These are phyloP conservation scores for Lochmaea crataegi DNA, from an alignment of 2,888 invertebrate genomes.

Conservation along the genomic window DNA sequence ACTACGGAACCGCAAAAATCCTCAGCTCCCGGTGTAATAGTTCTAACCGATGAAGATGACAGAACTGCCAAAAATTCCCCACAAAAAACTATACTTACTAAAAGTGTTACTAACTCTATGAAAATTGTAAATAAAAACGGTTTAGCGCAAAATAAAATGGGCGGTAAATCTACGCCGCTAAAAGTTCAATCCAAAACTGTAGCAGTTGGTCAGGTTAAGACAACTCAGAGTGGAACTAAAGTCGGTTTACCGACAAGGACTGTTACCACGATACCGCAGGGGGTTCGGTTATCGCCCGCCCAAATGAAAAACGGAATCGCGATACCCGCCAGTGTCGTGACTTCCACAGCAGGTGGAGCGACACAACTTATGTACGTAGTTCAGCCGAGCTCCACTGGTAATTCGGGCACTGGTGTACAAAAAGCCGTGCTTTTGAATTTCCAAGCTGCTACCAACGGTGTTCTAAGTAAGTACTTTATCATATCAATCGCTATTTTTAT, in stretches of 20 bases:
- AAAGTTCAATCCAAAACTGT: slow-evolving; percentile 35
- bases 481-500: too few species aligned
- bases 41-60: slow-evolving; percentile 84
- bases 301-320: slow-evolving; percentile 48
- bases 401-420: slow-evolving; percentile 42
- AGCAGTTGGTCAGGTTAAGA: slow-evolving; percentile 37
- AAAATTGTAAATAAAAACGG: slow-evolving; percentile 8
- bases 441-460: slow-evolving; percentile 52
- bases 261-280: slow-evolving; percentile 45
- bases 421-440: slow-evolving; percentile 57
- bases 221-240: slow-evolving; percentile 39
- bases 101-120: not conserved
- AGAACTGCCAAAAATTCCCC: slow-evolving; percentile 37
- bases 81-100: slow-evolving; percentile 18
- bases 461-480: slow-evolving; percentile 51
- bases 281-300: slow-evolving; percentile 45
- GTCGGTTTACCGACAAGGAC: slow-evolving; percentile 33
- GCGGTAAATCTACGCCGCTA: not conserved
- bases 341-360: slow-evolving; percentile 48
- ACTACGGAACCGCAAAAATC: slow-evolving; percentile 42
- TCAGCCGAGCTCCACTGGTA: slow-evolving; percentile 48
- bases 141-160: slow-evolving; percentile 7
- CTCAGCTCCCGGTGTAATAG: slow-evolving; percentile 69
- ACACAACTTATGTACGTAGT: slow-evolving; percentile 59
- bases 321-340: slow-evolving; percentile 45